These are phyloP conservation scores for Trissoscelio sp. DNA, from an alignment of 2,888 invertebrate genomes.

Conservation along the genomic window DNA sequence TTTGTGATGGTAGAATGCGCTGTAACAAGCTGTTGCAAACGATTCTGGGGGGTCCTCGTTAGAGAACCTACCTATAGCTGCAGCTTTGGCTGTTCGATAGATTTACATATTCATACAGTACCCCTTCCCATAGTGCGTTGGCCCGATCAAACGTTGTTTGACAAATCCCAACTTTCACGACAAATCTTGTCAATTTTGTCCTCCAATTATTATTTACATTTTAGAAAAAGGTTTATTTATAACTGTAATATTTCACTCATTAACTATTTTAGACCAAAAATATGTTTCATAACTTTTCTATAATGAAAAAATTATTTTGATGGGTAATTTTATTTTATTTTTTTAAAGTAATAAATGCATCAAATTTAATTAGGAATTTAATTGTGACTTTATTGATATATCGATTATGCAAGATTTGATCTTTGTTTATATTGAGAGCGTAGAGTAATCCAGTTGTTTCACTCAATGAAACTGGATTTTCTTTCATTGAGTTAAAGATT, in stretches of 20 bases:
- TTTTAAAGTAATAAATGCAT: too few relatives aligned
- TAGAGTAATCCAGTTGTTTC: background rate
- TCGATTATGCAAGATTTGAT: background rate
- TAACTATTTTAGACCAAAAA: too few relatives aligned
- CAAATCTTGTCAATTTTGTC: slow-evolving; percentile 1
- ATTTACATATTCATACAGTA: slow-evolving; percentile 58
- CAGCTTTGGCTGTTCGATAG: slow-evolving; percentile 33
- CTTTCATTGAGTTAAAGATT: slow-evolving; percentile 41
- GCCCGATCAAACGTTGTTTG: slow-evolving; percentile 42
- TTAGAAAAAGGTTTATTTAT: too few relatives aligned
- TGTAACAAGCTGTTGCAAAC: slow-evolving; percentile 45
- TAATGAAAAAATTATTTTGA: too few relatives aligned
- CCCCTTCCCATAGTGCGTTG: slow-evolving; percentile 33
- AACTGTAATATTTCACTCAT: too few relatives aligned
- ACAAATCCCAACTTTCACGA: slow-evolving; percentile 44
- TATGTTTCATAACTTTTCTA: too few relatives aligned
- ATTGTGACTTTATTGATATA: too few relatives aligned
- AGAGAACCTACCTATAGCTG: slow-evolving; percentile 23
- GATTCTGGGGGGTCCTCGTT: slow-evolving; percentile 58
- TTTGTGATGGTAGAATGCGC: slow-evolving; percentile 12
- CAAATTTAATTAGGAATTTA: background rate
- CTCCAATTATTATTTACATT: too few relatives aligned
- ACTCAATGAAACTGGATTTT: slow-evolving; percentile 31
- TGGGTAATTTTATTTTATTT: too few relatives aligned
- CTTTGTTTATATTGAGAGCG: background rate